Evolutionary conservation across 2,888 invertebrate genomes (phyloP).

Genomic region (Nycteola revayana): DNA sequence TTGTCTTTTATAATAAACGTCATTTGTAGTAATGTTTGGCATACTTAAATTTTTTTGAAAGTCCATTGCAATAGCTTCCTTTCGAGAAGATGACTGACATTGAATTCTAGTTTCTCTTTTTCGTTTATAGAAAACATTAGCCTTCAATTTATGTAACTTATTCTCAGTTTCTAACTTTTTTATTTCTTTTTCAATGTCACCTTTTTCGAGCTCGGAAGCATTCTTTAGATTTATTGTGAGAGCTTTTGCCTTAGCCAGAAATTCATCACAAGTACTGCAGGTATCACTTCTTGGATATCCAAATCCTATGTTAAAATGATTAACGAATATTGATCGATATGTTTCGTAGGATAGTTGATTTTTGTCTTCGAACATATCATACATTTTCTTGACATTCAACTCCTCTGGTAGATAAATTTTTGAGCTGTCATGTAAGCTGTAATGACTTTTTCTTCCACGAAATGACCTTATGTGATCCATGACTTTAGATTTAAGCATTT

Average conservation of each 20-base stretch:
- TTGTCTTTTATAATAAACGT: constrained; percentile 22
- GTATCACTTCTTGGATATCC: constrained; percentile 39
- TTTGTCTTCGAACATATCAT: constrained; percentile 17
- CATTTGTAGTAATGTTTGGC: constrained; percentile 25
- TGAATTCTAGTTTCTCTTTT: constrained; percentile 8
- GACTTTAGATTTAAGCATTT: constrained; percentile 5
- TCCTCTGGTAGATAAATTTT: constrained; percentile 22
- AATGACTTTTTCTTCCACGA: constrained; percentile 28
- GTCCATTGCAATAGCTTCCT: constrained; percentile 3
- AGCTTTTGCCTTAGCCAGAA: constrained; percentile 20
- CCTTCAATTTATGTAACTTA: constrained; percentile 2
- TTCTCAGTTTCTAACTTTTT: constrained; percentile 9
- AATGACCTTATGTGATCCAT: constrained; percentile 27
- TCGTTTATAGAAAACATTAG: background rate
- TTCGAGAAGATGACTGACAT: constrained; percentile 12
- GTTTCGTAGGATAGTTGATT: constrained; percentile 5
- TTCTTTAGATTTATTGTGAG: too few species aligned
- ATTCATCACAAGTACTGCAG: too few species aligned
- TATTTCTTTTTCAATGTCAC: too few species aligned
- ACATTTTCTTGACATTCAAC: constrained; percentile 20
- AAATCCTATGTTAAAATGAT: constrained; percentile 14
- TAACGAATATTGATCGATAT: constrained; percentile 4
- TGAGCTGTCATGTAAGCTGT: constrained; percentile 17
- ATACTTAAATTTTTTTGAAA: constrained; percentile 26
- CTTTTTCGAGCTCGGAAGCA: too few species aligned